Conservation (phyloP, 1,140 invertebrate genomes). For the Hypsibius dujardini region DNA sequence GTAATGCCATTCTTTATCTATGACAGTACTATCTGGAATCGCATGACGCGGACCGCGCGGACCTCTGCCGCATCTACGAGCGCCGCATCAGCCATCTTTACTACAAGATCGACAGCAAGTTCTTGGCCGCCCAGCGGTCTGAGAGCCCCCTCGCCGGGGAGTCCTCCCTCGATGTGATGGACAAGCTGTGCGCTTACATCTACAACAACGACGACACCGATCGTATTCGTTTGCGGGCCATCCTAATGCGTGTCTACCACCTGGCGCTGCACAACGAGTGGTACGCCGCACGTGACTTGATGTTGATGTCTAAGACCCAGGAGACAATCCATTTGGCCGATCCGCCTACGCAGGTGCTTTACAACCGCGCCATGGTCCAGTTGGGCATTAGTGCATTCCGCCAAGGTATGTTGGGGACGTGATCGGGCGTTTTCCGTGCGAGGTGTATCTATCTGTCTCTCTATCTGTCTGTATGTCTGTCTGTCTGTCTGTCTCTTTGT, state of each 20-base stretch:
- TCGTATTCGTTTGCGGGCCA: constrained; percentile 80
- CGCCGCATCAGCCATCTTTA: constrained; percentile 93
- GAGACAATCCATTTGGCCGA: constrained; percentile 93
- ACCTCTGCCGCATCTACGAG: constrained; percentile 84
- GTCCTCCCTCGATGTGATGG: constrained; percentile 71
- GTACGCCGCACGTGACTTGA: constrained; percentile 89
- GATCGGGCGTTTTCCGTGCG: background rate
- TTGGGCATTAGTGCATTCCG: constrained; percentile 93
- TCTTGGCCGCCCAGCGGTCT: background rate
- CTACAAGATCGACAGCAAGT: constrained; percentile 50
- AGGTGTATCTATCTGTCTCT: no score
- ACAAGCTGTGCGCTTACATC: constrained; percentile 82
- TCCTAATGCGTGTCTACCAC: constrained; percentile 94
- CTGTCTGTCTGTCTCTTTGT: no score
- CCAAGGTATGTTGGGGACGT: constrained; percentile 43
- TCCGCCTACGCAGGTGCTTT: constrained; percentile 85
- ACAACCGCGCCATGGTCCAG: constrained; percentile 97
- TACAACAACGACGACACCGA: constrained; percentile 86
- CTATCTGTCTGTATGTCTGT: no score
- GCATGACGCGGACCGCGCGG: constrained; percentile 48
- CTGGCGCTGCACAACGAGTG: constrained; percentile 94
- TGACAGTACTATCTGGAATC: constrained; percentile 61
- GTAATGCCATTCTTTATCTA: constrained; percentile 16
- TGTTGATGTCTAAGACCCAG: constrained; percentile 96
- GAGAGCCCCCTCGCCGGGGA: constrained; percentile 25